These are phyloP conservation scores for Heterocephalus glaber DNA, from an alignment of 2,113 vertebrate genomes.

Conservation along the genomic window DNA sequence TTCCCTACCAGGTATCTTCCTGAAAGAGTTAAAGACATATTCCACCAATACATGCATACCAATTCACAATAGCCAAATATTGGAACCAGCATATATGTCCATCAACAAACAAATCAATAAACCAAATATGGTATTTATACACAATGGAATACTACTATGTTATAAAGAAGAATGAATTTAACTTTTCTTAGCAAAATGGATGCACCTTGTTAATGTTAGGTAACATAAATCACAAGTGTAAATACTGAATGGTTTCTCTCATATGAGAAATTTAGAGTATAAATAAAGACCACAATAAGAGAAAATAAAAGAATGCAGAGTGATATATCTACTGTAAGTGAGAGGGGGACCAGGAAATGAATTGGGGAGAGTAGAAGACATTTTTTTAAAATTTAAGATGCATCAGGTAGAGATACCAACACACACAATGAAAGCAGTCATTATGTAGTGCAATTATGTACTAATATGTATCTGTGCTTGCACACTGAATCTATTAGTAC, in stretches of 20 bases:
- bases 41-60: neutral
- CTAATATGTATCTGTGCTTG: neutral
- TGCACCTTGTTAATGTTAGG: neutral
- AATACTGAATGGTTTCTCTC: neutral
- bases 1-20: neutral
- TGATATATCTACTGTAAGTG: neutral
- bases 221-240: neutral
- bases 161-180: neutral
- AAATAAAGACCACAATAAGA: neutral
- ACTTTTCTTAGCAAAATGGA: neutral
- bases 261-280: neutral
- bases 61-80: neutral
- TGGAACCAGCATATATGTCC: neutral
- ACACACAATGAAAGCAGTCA: neutral
- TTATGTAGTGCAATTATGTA: neutral
- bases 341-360: neutral
- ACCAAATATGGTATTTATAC: neutral
- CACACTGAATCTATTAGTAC: neutral
- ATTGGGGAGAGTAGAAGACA: neutral
- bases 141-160: neutral
- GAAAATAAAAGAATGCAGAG: neutral
- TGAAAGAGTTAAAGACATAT: neutral
- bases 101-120: neutral
- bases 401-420: neutral
- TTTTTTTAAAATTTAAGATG: neutral